Percentiles rank a stretch among this genome's conserved stretches.
phyloP scores from a whole-genome alignment of 2,797 vertebrate species.

The Manis crassicaudata region DNA sequence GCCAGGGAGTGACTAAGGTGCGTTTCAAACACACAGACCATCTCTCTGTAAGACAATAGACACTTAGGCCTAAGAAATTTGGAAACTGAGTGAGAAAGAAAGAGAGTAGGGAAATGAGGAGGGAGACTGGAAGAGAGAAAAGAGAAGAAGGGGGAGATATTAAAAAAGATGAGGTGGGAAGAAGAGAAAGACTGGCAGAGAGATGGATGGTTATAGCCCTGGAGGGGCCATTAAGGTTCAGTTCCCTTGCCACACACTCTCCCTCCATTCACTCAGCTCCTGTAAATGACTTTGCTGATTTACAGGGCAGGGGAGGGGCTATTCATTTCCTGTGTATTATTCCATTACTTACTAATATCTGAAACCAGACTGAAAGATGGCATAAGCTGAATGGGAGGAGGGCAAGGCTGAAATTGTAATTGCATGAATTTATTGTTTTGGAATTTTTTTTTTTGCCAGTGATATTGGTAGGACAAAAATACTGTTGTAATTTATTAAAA shows the following conservation, averaged over 20 bases:
- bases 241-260: conserved; percentile 59
- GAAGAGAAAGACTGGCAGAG: background rate
- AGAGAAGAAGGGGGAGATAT: background rate
- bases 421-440: conserved; percentile 40
- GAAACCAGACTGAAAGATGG: conserved; percentile 56
- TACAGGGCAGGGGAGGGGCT: conserved; percentile 63
- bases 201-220: conserved; percentile 47
- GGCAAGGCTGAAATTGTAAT: conserved; percentile 25
- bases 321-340: conserved; percentile 62
- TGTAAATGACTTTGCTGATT: conserved; percentile 75
- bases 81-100: background rate
- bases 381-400: background rate
- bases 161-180: background rate
- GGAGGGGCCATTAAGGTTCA: conserved; percentile 65
- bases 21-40: conserved; percentile 15
- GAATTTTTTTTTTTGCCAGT: background rate
- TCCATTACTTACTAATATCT: conserved; percentile 53
- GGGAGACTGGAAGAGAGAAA: background rate
- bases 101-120: background rate
- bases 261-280: conserved; percentile 45
- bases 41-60: background rate
- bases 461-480: conserved; percentile 21
- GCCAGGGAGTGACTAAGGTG: background rate
- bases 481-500: background rate
- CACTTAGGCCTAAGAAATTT: background rate